These are phyloP conservation scores for Ailurus styani DNA, from an alignment of 2,113 vertebrate genomes.

Conservation along the genomic window DNA sequence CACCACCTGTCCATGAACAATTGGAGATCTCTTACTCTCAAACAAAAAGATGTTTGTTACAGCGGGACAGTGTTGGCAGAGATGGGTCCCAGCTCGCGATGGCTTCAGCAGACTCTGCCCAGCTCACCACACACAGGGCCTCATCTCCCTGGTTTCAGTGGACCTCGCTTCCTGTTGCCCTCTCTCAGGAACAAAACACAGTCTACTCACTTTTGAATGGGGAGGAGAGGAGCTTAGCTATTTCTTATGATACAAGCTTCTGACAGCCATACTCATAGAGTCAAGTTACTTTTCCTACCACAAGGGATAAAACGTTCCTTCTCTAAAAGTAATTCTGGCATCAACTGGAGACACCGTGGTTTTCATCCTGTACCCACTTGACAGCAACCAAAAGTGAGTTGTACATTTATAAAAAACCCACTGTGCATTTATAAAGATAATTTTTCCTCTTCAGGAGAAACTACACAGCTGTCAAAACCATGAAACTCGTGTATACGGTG, in stretches of 20 bases:
- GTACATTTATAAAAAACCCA: neutral
- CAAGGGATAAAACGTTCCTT: neutral
- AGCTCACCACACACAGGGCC: neutral
- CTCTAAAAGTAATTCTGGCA: neutral
- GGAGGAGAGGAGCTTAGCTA: neutral
- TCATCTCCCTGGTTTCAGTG: neutral
- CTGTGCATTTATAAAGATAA: neutral
- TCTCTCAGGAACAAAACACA: neutral
- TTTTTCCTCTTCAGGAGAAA: neutral
- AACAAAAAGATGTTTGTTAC: slow-evolving; percentile 61
- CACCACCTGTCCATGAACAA: slow-evolving; percentile 31
- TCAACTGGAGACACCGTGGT: neutral
- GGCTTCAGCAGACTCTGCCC: neutral
- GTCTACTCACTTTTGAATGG: neutral
- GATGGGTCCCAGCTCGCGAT: neutral
- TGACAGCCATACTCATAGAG: neutral
- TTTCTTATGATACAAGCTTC: neutral
- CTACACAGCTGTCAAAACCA: neutral
- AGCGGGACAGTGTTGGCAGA: slow-evolving; percentile 54
- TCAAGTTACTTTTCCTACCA: neutral
- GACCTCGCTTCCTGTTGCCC: neutral
- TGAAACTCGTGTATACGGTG: neutral
- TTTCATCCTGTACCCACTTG: neutral
- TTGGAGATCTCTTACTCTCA: slow-evolving; percentile 28
- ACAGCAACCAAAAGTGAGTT: neutral